These are phyloP conservation scores for Harpalus rubripes DNA, from an alignment of 2,888 invertebrate species.

Conservation along the genomic window DNA sequence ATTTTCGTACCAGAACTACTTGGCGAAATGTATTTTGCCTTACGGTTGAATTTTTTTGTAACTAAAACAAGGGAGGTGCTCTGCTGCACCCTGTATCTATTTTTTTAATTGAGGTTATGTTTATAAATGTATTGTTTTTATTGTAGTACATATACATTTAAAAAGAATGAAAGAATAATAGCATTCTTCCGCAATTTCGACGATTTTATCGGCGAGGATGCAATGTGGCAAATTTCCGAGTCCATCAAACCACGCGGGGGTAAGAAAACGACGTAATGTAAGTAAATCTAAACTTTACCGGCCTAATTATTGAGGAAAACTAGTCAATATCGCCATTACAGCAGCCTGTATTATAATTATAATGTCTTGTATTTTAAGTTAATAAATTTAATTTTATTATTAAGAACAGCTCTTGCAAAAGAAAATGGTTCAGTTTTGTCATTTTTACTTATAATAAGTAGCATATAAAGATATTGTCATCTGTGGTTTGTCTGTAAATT, in stretches of 20 bases:
- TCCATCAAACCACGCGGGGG: conserved; percentile 94
- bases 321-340: conserved; percentile 56
- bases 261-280: conserved; percentile 76
- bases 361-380: background rate
- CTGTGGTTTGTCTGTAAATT: no score
- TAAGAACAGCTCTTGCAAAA: no score
- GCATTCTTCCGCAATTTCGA: conserved; percentile 98
- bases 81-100: no score
- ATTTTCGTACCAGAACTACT: no score
- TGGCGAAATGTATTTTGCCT: no score
- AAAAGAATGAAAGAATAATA: conserved; percentile 95
- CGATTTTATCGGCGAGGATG: conserved; percentile 96
- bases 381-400: background rate
- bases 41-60: no score
- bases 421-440: no score
- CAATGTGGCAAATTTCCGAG: conserved; percentile 99
- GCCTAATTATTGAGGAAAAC: conserved; percentile 40
- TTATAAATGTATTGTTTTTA: no score
- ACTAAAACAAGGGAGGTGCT: no score
- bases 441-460: no score
- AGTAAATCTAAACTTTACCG: conserved; percentile 20
- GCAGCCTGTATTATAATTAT: background rate
- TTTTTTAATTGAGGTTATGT: no score
- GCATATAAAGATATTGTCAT: no score
- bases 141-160: conserved; percentile 92